Conservation (phyloP, 2,797 vertebrate species). For the Xenentodon cancila region DNA sequence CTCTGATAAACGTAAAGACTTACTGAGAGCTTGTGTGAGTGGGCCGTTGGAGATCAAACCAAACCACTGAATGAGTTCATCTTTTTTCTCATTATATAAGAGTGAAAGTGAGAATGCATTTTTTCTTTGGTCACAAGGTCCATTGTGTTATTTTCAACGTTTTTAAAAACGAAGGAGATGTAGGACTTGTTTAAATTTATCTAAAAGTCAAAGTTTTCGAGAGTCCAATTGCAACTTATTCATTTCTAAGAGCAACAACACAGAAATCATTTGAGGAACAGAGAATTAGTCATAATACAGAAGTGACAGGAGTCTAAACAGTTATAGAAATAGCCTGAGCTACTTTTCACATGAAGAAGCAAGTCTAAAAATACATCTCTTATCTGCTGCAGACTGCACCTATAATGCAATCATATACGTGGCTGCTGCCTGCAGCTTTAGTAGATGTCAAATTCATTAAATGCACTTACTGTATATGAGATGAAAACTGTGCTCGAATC, state of each 20-base stretch:
- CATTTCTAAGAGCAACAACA: not conserved
- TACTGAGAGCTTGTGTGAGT: no score
- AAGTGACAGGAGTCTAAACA: not conserved
- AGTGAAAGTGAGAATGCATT: not conserved
- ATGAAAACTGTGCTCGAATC: not conserved
- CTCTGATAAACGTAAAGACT: no score
- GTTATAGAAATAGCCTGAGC: not conserved
- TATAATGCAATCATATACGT: not conserved
- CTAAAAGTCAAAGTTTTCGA: no score
- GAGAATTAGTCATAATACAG: not conserved
- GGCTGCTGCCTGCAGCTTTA: not conserved
- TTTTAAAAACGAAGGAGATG: not conserved
- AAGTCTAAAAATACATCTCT: not conserved
- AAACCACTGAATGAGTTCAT: not conserved
- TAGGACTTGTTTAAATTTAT: not conserved
- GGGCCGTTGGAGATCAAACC: no score
- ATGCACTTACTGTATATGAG: not conserved
- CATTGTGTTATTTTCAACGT: not conserved
- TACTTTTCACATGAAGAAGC: not conserved
- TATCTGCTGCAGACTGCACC: no score
- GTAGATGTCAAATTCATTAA: not conserved
- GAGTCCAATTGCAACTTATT: not conserved
- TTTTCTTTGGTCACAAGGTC: not conserved
- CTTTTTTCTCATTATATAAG: not conserved
- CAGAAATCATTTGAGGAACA: not conserved